Conservation (phyloP, 2,888 invertebrate species). For the Drosophila neotestacea region DNA sequence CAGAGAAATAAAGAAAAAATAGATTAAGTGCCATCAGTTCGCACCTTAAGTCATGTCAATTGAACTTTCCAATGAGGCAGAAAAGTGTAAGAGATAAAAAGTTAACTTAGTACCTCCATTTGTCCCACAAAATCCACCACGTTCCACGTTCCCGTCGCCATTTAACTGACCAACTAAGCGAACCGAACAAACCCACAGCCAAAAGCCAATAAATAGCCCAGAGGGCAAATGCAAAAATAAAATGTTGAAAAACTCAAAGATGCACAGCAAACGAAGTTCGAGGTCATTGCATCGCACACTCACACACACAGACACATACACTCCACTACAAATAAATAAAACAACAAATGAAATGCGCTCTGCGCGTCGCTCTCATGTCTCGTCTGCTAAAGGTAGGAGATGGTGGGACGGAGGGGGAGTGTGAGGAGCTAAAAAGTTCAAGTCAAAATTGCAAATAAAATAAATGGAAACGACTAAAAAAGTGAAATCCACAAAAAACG, state of each 20-base stretch:
- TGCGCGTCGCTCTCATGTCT: constrained; percentile 25
- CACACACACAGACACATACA: constrained; percentile 12
- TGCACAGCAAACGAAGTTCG: constrained; percentile 77
- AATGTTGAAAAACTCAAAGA: constrained; percentile 60
- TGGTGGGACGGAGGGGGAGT: background rate
- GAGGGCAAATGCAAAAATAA: constrained; percentile 50
- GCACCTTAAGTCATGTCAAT: constrained; percentile 44
- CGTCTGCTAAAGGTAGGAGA: constrained; percentile 5
- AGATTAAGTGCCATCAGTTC: constrained; percentile 16
- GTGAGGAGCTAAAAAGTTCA: constrained; percentile 55
- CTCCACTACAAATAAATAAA: constrained; percentile 51
- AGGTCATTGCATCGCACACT: constrained; percentile 77
- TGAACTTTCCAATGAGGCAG: constrained; percentile 26
- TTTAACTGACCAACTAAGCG: constrained; percentile 60
- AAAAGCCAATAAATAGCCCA: constrained; percentile 61
- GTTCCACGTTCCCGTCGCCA: constrained; percentile 20
- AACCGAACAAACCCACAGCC: constrained; percentile 38
- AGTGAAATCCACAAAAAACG: constrained; percentile 67
- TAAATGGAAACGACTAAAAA: constrained; percentile 68
- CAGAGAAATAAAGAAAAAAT: background rate
- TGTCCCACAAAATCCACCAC: constrained; percentile 55
- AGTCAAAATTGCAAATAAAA: constrained; percentile 67
- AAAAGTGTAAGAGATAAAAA: constrained; percentile 38
- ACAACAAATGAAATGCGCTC: constrained; percentile 51
- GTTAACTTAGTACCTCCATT: constrained; percentile 42